Percentiles rank a stretch among this genome's conserved stretches.
These are phyloP conservation scores for Streptopelia turtur DNA, from an alignment of 2,797 vertebrate species.

Conservation along the genomic window DNA sequence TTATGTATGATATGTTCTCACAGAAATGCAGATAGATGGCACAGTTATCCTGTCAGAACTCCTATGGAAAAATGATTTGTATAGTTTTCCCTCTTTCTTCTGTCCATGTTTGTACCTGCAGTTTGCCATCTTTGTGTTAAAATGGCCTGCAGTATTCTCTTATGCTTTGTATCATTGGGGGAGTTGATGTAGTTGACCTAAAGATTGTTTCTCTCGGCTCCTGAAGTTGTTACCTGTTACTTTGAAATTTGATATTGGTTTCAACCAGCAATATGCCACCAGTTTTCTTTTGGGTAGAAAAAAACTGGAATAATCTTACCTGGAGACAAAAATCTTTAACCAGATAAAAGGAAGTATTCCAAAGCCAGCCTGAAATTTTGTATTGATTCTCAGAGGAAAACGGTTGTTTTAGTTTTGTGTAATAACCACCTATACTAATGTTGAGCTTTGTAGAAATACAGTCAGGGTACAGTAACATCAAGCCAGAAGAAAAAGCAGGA, in stretches of 20 bases:
- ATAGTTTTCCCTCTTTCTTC: background rate
- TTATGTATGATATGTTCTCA: background rate
- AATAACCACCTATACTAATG: background rate
- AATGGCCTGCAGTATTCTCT: background rate
- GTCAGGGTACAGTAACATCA: background rate
- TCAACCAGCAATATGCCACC: background rate
- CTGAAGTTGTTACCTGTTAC: slow-evolving; percentile 14
- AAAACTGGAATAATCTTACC: background rate
- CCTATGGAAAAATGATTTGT: background rate
- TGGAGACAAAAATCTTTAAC: background rate
- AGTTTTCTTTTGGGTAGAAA: background rate
- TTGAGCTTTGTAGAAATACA: background rate
- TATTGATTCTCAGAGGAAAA: slow-evolving; percentile 25
- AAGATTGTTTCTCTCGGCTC: background rate
- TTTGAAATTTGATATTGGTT: slow-evolving; percentile 1
- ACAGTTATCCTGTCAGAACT: background rate
- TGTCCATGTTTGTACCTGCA: background rate
- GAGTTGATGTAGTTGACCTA: background rate
- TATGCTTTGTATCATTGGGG: background rate
- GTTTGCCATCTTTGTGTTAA: background rate
- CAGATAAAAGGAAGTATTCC: background rate
- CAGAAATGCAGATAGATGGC: background rate
- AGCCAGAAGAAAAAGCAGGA: background rate
- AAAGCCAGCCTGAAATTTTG: background rate
- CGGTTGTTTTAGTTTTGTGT: background rate